Evolutionary conservation across 2,113 vertebrate species (phyloP).

Genomic region (Thalassoma bifasciatum): DNA sequence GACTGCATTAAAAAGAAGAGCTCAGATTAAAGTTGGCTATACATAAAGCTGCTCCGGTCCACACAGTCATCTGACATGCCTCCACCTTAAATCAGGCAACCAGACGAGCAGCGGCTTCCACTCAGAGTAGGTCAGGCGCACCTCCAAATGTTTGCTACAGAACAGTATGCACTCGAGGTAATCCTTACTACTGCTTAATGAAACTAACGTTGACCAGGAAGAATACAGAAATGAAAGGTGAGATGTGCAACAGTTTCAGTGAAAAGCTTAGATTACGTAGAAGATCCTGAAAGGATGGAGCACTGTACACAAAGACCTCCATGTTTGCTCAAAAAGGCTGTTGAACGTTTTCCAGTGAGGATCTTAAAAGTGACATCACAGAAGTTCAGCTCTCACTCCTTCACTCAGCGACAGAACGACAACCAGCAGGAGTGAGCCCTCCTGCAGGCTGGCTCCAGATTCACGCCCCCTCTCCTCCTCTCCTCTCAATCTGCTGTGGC

Average conservation of each 20-base stretch:
- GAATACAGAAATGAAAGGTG: constrained; percentile 51
- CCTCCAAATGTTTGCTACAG: constrained; percentile 44
- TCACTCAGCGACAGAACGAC: constrained; percentile 56
- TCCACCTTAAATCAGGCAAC: constrained; percentile 16
- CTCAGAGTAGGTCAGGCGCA: constrained; percentile 33
- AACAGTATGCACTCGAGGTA: constrained; percentile 36
- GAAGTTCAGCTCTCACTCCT: constrained; percentile 52
- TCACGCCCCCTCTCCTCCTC: constrained; percentile 2
- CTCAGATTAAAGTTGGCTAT: constrained; percentile 42
- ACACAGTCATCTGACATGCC: constrained; percentile 17
- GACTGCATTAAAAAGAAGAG: constrained; percentile 51
- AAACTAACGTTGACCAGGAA: constrained; percentile 29
- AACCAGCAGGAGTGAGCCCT: constrained; percentile 52
- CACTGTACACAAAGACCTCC: constrained; percentile 63
- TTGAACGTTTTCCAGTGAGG: constrained; percentile 41
- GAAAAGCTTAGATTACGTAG: constrained; percentile 65
- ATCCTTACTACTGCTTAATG: constrained; percentile 20
- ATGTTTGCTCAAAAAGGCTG: constrained; percentile 39
- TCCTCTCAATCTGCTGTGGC: constrained; percentile 8
- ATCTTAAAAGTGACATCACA: constrained; percentile 54
- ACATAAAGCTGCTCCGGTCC: constrained; percentile 51
- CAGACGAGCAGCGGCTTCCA: constrained; percentile 26
- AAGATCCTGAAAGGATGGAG: constrained; percentile 63
- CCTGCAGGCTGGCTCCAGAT: constrained; percentile 42
- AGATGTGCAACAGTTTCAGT: constrained; percentile 70